A percentile compares a stretch with the other conserved stretches of the same genome.
Evolutionary conservation across 2,888 invertebrate species (phyloP).

Genomic region (Blastobasis lacticolella): DNA sequence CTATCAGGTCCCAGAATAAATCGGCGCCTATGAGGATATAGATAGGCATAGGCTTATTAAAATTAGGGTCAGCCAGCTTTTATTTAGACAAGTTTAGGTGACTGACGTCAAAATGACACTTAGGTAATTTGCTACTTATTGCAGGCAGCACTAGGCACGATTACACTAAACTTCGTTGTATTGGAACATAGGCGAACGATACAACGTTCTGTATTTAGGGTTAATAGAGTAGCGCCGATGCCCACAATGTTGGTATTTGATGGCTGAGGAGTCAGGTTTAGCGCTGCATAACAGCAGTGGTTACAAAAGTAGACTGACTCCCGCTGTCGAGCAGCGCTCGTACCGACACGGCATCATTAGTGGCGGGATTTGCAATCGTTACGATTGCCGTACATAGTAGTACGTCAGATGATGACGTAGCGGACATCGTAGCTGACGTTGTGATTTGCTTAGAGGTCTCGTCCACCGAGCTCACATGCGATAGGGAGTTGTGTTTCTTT

Average conservation of each 20-base stretch:
- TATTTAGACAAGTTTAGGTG: not conserved
- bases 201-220: not conserved
- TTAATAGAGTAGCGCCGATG: not conserved
- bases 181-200: not conserved
- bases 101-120: no score
- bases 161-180: not conserved
- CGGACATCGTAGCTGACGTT: not conserved
- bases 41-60: not conserved
- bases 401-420: not conserved
- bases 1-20: not conserved
- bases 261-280: slow-evolving; percentile 1
- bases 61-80: not conserved
- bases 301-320: not conserved
- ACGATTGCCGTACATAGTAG: not conserved
- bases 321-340: not conserved
- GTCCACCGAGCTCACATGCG: not conserved
- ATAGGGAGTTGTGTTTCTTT: not conserved
- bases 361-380: not conserved
- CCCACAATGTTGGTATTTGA: slow-evolving; percentile 1
- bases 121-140: no score
- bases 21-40: not conserved
- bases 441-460: not conserved
- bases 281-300: not conserved
- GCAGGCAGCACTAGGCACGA: not conserved
- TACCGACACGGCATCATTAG: not conserved